Percentiles rank a stretch among this genome's conserved stretches.
Conservation (phyloP, 2,888 invertebrate species). For the Heterodera filipjevi region DNA sequence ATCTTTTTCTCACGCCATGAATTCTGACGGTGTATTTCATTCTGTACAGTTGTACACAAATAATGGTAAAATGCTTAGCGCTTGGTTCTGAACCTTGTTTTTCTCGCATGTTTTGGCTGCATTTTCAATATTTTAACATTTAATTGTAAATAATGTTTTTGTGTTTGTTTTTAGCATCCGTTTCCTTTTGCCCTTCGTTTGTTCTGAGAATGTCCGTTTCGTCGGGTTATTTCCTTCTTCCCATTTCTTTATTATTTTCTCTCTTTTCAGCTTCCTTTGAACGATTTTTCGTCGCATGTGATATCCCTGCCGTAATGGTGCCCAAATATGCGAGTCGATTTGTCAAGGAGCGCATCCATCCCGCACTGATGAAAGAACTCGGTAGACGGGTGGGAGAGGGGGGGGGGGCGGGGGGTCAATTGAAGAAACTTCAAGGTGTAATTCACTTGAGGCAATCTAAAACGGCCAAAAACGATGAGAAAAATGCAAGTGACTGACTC, state of each 20-base stretch:
- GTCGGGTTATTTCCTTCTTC: slow-evolving; percentile 9
- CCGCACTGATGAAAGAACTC: slow-evolving; percentile 35
- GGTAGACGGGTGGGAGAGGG: not conserved
- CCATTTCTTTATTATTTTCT: not conserved
- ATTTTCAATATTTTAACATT: not conserved
- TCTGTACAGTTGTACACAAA: no score
- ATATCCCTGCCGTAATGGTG: slow-evolving; percentile 29
- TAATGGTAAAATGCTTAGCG: no score
- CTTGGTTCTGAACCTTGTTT: not conserved
- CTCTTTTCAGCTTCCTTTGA: slow-evolving; percentile 40
- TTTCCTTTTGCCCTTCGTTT: not conserved
- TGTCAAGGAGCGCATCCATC: slow-evolving; percentile 39
- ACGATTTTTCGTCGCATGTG: slow-evolving; percentile 37
- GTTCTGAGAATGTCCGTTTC: not conserved
- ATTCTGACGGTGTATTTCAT: no score
- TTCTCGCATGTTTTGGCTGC: not conserved
- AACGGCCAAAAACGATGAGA: no score
- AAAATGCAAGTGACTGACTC: no score
- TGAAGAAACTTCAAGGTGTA: no score
- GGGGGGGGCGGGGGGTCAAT: no score
- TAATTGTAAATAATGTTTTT: not conserved
- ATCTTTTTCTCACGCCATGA: no score
- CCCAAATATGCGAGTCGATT: slow-evolving; percentile 37
- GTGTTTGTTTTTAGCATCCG: not conserved
- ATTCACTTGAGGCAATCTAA: no score